Base-by-base conservation (phyloP, 2,888 invertebrate genomes). In the Caenorhabditis sp. region DNA sequence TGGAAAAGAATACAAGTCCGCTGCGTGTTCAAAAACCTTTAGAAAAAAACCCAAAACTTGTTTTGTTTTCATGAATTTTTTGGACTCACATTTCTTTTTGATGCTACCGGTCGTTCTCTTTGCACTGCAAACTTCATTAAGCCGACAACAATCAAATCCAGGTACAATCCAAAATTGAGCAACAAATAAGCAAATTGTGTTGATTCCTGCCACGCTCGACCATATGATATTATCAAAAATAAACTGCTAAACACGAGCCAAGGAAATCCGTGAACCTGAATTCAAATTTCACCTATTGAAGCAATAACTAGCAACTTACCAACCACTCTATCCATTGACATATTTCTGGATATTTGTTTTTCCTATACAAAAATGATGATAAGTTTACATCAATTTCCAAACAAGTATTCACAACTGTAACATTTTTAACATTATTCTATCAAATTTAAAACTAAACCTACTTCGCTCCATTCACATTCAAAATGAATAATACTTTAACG, bases 1-100 rank as follows among this genome's bases (percentile, higher is more conserved):
- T 14, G 97, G 97, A 88, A 97, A 97, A 58, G 93, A 92, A 88
- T 92, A 97, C 84, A 94, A 93, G 88, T 95, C 95, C 66, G 81
- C 81, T 12, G 63, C 64, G 58, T 66, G 64, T 24, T 75, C 69
- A 21, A 63, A 23, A 5, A 66, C 19, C 74, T 69, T 62, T 58
- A 58, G 21, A 53, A 10, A 10, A 59, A 62, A 24, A 10, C 3
- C 2, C 5, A 26, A 24, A 55, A 6, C 24, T 26, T 55, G 6
- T 1, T 6, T 26, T 26, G 8, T 10, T 14, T 31, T 14, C 14
- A 14, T n/a, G n/a, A n/a, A n/a, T n/a, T n/a, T n/a, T n/a, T n/a
- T n/a, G n/a, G n/a, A n/a, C 14, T 37, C 21, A 66, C 49, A 5
- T 62, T 37, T 23, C 57, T 58, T 19, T 69, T 60, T 12, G 27